phyloP scores from a whole-genome alignment of 2,888 invertebrate species.

The Calameuta filiformis region DNA sequence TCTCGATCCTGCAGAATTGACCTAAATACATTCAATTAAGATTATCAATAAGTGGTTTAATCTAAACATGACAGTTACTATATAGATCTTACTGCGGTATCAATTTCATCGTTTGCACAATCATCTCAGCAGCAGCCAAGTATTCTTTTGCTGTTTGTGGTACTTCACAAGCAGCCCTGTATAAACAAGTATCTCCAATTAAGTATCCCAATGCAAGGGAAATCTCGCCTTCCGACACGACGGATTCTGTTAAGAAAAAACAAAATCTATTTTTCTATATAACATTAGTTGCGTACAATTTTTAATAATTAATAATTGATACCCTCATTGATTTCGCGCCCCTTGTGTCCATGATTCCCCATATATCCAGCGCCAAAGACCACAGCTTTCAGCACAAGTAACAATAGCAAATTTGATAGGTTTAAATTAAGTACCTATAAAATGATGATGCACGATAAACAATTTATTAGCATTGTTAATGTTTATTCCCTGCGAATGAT shows the following conservation, averaged over 20 bases:
- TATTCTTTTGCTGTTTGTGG: conserved; percentile 80
- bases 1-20: conserved; percentile 68
- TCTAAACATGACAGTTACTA: background rate
- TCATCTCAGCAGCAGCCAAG: conserved; percentile 80
- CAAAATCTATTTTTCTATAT: conserved; percentile 9
- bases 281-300: background rate
- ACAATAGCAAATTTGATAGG: conserved; percentile 82
- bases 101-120: conserved; percentile 77
- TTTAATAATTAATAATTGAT: conserved; percentile 29
- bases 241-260: conserved; percentile 43
- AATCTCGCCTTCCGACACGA: conserved; percentile 75
- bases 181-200: conserved; percentile 78
- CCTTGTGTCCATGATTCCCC: conserved; percentile 68
- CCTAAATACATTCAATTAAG: conserved; percentile 60
- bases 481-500: background rate
- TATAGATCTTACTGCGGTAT: conserved; percentile 71
- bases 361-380: conserved; percentile 85
- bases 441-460: conserved; percentile 1
- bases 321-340: conserved; percentile 74
- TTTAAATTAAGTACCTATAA: conserved; percentile 82
- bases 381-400: conserved; percentile 83
- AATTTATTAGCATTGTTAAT: background rate
- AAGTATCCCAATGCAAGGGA: conserved; percentile 77
- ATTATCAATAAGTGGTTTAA: background rate
- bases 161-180: conserved; percentile 80